Evolutionary conservation across 1,140 invertebrate species (phyloP), one percentile per base, ranked within the genome.

Genomic region (Bathynomus jamesi): DNA sequence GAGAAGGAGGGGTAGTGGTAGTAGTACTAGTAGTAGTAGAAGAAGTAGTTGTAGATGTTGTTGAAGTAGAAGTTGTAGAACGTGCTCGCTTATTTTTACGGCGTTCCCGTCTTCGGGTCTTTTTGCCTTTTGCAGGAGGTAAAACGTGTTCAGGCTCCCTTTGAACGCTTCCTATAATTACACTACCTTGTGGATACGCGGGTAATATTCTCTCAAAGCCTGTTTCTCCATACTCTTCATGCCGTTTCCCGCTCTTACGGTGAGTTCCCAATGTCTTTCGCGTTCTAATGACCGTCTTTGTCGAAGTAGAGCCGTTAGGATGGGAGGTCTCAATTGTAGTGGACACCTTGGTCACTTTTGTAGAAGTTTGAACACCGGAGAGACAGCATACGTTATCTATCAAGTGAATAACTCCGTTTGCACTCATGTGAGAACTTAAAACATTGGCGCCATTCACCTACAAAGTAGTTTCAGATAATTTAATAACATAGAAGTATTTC

Each of bases 331-430:
- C 29, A 25, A 29, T 28, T 30, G 61, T 27, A 64, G n/a, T 32
- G 24, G 27, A 5, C 4, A 25, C 46, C 63, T 25, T 30, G 25
- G 13, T 68, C 61, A 24, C 46, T 24, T 7, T 30, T 21, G 40
- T 40, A 28, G 3, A 24, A 63, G 30, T 27, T n/a, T 3, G 53
- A 65, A 13, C 67, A 69, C 28, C 53, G 46, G 11, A 61, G 10
- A 83, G 83, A 25, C 82, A 78, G 24, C 86, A 75, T 0, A 86
- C 78, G 70, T 81, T 80, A 70, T 86, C 84, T 17, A 88, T 82
- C 24, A 87, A 80, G 72, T 88, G 87, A 60, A 87, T 85, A 17
- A 87, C 81, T 17, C 87, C 87, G 77, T 87, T 87, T 11, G 82
- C 82, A 11, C 83, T 86, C 25, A 84, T 83, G 76, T 88, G 85